These are phyloP conservation scores for Chamaedrilus cognettii DNA, from an alignment of 2,888 invertebrate species.

Conservation along the genomic window DNA sequence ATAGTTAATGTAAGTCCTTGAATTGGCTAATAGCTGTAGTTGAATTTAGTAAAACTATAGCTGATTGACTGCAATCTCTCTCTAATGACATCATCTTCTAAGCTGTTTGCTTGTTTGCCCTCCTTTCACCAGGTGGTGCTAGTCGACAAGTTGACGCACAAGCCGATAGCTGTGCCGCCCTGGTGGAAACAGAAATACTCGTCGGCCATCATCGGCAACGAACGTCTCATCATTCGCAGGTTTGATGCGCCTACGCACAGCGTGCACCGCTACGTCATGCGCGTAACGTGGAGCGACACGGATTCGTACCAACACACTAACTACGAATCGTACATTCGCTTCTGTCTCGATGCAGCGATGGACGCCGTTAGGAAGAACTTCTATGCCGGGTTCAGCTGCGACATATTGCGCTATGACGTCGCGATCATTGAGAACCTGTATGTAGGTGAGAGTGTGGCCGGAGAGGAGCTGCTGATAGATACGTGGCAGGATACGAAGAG, in stretches of 20 bases:
- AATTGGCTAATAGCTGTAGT: too few species aligned
- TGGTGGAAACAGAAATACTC: constrained; percentile 51
- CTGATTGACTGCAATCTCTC: too few species aligned
- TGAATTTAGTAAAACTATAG: too few species aligned
- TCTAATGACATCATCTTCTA: too few species aligned
- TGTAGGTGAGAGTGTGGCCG: constrained; percentile 47
- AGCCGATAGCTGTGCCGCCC: constrained; percentile 45
- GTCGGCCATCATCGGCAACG: constrained; percentile 28
- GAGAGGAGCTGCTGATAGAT: constrained; percentile 42
- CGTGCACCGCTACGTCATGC: constrained; percentile 19
- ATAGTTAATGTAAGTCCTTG: too few species aligned
- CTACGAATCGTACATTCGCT: constrained; percentile 36
- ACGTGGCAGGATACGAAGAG: constrained; percentile 42
- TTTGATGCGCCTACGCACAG: constrained; percentile 38
- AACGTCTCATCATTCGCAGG: constrained; percentile 39
- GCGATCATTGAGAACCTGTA: constrained; percentile 44
- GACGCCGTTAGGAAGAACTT: constrained; percentile 23
- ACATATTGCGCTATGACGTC: constrained; percentile 40
- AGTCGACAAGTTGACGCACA: constrained; percentile 44
- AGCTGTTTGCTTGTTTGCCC: too few species aligned
- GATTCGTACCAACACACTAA: constrained; percentile 37
- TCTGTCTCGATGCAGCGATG: constrained; percentile 37
- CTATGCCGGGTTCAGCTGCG: constrained; percentile 33
- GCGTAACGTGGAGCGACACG: constrained; percentile 35
- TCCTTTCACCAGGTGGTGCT: constrained; percentile 43